Evolutionary conservation across 2,888 invertebrate species (phyloP).

Genomic region (Synergus umbraculus): DNA sequence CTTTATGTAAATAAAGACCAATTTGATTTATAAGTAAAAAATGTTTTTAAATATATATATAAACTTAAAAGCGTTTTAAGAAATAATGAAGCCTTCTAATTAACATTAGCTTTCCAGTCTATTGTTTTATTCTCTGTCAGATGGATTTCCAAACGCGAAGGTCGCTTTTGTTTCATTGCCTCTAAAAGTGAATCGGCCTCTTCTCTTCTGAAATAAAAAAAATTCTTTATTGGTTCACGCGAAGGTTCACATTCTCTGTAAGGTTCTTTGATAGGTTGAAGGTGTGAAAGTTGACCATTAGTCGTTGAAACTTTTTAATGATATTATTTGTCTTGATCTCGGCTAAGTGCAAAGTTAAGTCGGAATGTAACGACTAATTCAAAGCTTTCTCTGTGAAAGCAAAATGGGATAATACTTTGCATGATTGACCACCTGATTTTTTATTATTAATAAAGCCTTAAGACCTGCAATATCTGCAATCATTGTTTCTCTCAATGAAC

Average conservation of each 20-base stretch:
- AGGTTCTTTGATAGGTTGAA: constrained; percentile 11
- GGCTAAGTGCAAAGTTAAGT: constrained; percentile 38
- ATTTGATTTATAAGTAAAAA: too few species aligned
- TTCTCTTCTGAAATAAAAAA: constrained; percentile 10
- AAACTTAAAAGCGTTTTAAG: too few species aligned
- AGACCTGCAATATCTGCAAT: background rate
- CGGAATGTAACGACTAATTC: background rate
- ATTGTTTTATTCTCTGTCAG: background rate
- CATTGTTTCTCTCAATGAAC: constrained; percentile 11
- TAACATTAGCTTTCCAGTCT: background rate
- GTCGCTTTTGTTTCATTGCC: constrained; percentile 1
- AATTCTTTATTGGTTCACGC: background rate
- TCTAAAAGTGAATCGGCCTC: constrained; percentile 28
- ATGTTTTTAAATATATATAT: too few species aligned
- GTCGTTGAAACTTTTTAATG: constrained; percentile 29
- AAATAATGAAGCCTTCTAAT: background rate
- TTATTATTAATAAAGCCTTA: background rate
- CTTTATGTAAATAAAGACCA: too few species aligned
- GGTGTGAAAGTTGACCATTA: constrained; percentile 24
- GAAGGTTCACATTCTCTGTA: background rate
- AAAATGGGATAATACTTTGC: too few species aligned
- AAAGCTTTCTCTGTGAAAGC: too few species aligned
- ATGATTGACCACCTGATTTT: too few species aligned
- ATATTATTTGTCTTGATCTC: constrained; percentile 25
- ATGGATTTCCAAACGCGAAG: background rate